Evolutionary conservation across 2,113 vertebrate genomes (phyloP).

Genomic region (Telmatochromis brichardi): DNA sequence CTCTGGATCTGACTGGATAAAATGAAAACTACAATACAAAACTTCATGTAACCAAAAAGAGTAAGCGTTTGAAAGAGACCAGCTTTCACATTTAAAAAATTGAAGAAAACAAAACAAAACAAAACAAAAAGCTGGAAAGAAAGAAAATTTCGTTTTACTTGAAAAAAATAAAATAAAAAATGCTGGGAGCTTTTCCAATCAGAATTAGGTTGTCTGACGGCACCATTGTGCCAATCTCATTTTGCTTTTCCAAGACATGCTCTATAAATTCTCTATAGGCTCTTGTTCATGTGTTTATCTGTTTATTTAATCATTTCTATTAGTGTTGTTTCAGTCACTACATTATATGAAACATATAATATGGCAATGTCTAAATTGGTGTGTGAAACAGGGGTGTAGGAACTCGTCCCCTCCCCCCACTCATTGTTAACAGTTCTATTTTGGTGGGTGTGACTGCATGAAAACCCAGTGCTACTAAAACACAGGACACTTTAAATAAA

Average conservation of each 20-base stretch:
- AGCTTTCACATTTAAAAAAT: neutral
- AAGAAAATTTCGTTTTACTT: rapidly evolving
- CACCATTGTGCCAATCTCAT: neutral
- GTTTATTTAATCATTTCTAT: neutral
- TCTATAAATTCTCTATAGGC: neutral
- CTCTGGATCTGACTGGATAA: neutral
- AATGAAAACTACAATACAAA: neutral
- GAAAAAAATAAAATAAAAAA: neutral
- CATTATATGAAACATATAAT: neutral
- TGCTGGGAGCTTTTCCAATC: neutral
- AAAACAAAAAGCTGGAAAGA: neutral
- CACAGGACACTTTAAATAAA: neutral
- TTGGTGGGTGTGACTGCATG: neutral
- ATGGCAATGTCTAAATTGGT: rapidly evolving
- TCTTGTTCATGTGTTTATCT: neutral
- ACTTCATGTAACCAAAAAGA: neutral
- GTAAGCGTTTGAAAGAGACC: neutral
- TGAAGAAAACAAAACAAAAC: neutral
- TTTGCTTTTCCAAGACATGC: neutral
- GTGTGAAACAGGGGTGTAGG: neutral
- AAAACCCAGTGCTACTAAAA: rapidly evolving
- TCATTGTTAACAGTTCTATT: neutral
- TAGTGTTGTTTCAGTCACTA: neutral
- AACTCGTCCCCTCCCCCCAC: neutral
- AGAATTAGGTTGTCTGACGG: neutral